phyloP scores from a whole-genome alignment of 2,888 invertebrate species.

The Marronus borbonicus region DNA sequence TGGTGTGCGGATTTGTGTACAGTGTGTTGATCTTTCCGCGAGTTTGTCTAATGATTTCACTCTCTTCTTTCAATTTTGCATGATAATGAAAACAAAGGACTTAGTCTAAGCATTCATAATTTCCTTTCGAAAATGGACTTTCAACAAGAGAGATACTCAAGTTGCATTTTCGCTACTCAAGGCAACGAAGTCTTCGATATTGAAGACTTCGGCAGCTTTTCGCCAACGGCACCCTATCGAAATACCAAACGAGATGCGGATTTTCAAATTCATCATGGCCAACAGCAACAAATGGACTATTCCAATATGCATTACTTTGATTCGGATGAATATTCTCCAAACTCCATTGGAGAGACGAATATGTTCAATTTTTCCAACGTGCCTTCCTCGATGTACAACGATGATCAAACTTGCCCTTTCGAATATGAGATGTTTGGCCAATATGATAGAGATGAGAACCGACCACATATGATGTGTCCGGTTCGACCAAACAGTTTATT shows the following conservation, averaged over 20 bases:
- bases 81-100: neutral
- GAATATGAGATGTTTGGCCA: slow-evolving; percentile 28
- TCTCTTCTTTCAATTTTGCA: neutral
- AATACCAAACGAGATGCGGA: slow-evolving; percentile 9
- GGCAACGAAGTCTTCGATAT: slow-evolving; percentile 45
- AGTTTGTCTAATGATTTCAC: slow-evolving; percentile 10
- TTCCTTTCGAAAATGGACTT: slow-evolving; percentile 17
- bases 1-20: slow-evolving; percentile 48
- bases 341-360: slow-evolving; percentile 7
- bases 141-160: slow-evolving; percentile 14
- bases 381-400: slow-evolving; percentile 6
- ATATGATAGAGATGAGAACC: slow-evolving; percentile 6
- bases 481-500: slow-evolving; percentile 50
- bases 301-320: slow-evolving; percentile 20
- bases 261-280: slow-evolving; percentile 17
- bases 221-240: slow-evolving; percentile 2
- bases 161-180: slow-evolving; percentile 46
- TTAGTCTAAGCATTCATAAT: slow-evolving; percentile 19
- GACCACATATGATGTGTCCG: slow-evolving; percentile 18
- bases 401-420: slow-evolving; percentile 9
- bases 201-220: slow-evolving; percentile 50
- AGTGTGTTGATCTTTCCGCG: slow-evolving; percentile 1
- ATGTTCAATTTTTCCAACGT: slow-evolving; percentile 6
- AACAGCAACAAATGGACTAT: slow-evolving; percentile 3
- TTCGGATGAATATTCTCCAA: slow-evolving; percentile 22